These are phyloP conservation scores for Rhagonycha lutea DNA, from an alignment of 2,888 invertebrate species.

Conservation along the genomic window DNA sequence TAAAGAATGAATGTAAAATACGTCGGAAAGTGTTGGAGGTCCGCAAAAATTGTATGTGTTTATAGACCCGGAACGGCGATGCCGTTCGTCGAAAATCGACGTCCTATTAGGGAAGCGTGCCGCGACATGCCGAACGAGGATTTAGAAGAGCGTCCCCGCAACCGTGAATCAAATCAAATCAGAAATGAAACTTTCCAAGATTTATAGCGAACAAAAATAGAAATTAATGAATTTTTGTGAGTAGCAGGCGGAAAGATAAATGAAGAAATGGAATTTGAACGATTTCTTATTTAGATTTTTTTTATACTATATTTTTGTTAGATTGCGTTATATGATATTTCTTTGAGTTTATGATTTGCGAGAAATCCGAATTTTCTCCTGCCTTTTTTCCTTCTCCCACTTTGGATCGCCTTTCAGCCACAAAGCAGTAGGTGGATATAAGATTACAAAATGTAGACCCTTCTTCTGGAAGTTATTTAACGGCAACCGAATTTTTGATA, in stretches of 20 bases:
- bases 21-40: not conserved
- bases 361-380: conserved; percentile 20
- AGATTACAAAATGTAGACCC: conserved; percentile 10
- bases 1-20: not conserved
- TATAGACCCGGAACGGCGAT: conserved; percentile 7
- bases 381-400: not conserved
- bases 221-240: conserved; percentile 46
- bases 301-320: conserved; percentile 4
- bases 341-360: conserved; percentile 22
- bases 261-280: conserved; percentile 29
- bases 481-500: not conserved
- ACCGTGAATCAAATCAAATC: conserved; percentile 40
- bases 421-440: conserved; percentile 3
- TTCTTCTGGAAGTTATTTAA: not conserved
- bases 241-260: conserved; percentile 22
- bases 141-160: conserved; percentile 40
- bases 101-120: conserved; percentile 48
- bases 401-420: conserved; percentile 19
- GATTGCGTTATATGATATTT: conserved; percentile 17
- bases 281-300: conserved; percentile 29
- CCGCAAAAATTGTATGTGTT: not conserved
- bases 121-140: conserved; percentile 48
- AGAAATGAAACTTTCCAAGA: conserved; percentile 45
- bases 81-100: conserved; percentile 22
- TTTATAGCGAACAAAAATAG: conserved; percentile 46